Conservation (phyloP, 2,888 invertebrate genomes). For the Chymomyza amoena region DNA sequence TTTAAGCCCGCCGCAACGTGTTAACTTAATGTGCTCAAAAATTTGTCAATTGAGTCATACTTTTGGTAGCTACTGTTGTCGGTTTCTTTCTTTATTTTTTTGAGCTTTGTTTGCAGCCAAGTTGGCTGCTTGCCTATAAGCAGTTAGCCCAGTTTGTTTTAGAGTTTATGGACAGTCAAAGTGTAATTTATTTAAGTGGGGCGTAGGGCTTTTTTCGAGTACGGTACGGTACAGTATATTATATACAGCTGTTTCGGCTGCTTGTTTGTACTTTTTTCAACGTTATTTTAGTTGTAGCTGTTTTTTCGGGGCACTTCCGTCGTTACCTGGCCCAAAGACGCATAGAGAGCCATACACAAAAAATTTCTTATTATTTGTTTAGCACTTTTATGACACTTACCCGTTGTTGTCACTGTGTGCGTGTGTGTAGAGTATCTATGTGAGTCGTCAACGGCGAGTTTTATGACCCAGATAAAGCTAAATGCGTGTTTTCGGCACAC, state of each 20-base stretch:
- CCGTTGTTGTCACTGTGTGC: conserved; percentile 24
- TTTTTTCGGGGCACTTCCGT: conserved; percentile 61
- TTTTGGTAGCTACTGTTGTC: background rate
- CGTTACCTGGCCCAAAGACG: conserved; percentile 16
- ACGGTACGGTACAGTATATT: background rate
- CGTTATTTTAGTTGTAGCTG: conserved; percentile 41
- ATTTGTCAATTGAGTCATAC: background rate
- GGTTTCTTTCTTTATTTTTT: background rate
- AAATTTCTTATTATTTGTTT: conserved; percentile 7
- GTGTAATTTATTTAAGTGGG: conserved; percentile 54
- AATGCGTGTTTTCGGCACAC: conserved; percentile 42
- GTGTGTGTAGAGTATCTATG: conserved; percentile 13
- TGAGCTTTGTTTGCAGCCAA: background rate
- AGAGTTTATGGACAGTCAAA: conserved; percentile 25
- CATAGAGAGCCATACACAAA: background rate
- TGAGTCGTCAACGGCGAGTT: conserved; percentile 25
- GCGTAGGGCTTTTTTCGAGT: conserved; percentile 26
- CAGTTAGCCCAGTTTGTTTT: background rate
- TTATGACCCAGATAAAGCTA: conserved; percentile 68
- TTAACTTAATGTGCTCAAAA: background rate
- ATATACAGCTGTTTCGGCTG: conserved; percentile 3
- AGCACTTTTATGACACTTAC: conserved; percentile 50
- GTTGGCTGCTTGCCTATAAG: background rate
- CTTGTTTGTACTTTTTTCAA: background rate
- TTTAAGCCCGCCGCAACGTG: background rate